Conservation (phyloP, 2,113 vertebrate genomes). For the Pimephales promelas region DNA sequence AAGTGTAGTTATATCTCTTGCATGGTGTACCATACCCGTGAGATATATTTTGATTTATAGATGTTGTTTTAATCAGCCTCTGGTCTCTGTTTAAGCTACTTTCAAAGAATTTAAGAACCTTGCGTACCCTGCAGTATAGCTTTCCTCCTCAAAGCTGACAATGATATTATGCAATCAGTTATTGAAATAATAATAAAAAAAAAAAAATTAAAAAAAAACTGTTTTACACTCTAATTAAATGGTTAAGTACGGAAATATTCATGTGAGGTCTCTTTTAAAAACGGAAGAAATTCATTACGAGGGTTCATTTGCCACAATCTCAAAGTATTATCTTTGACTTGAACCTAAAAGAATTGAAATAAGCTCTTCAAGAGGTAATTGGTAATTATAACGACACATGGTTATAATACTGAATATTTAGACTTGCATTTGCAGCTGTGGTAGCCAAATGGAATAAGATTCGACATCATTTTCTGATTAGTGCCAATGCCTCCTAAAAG, state of each 20-base stretch:
- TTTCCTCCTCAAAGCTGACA: background rate
- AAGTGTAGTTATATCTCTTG: constrained; percentile 30
- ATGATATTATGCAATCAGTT: background rate
- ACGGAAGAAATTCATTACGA: constrained; percentile 8
- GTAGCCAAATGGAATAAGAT: constrained; percentile 3
- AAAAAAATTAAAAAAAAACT: too few species aligned
- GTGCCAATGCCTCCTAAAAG: background rate
- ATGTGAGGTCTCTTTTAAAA: constrained; percentile 27
- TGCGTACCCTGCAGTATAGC: background rate
- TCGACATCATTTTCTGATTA: constrained; percentile 15
- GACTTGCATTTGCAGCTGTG: background rate
- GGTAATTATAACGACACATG: constrained; percentile 11
- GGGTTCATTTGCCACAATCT: constrained; percentile 11
- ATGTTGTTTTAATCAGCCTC: constrained; percentile 6
- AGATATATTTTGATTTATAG: constrained; percentile 18
- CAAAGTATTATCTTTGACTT: constrained; percentile 17
- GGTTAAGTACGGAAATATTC: constrained; percentile 8
- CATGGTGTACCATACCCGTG: background rate
- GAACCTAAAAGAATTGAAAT: constrained; percentile 26
- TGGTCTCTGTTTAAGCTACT: background rate
- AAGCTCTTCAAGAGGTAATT: background rate
- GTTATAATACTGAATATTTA: constrained; percentile 30
- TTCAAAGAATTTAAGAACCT: background rate
- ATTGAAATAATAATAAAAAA: too few species aligned
- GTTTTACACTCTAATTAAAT: constrained; percentile 22